Base-by-base conservation (phyloP, 2,888 invertebrate species). In the Drosophila setosimentum region DNA sequence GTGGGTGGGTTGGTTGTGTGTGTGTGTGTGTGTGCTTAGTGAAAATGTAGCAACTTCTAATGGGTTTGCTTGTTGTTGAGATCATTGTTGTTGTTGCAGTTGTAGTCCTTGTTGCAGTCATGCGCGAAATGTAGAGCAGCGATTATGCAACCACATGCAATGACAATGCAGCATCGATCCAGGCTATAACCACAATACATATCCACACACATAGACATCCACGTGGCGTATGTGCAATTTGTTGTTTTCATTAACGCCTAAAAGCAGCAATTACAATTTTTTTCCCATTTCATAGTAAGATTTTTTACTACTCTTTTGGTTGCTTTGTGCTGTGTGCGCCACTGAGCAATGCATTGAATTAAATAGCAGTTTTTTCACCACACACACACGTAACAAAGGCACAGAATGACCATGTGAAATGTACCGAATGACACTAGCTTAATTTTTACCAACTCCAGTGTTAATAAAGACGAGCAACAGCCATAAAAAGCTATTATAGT, bases 21-120 rank as follows among this genome's bases (percentile, higher is more conserved):
- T 68, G 49, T 48, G 33, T 21, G 16, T 53, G 30, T 53, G 10
- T 65, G 57, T 70, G 51, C 33, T 53, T 49, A 66, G 67, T 30
- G 71, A 67, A 81, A 81, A 76, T 76, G 89, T 82, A 70, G 80
- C 87, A 87, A 89, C 89, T 89, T 90, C 84, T 88, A 88, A 89
- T 90, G 89, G 89, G 65, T 82, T 80, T 88, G 78, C 83, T 83
- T 72, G 76, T 74, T 74, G 82, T 70, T 69, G 71, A 67, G 76
- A 69, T 82, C 68, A 67, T 73, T 68, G 66, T 58, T 68, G 64
- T 62, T 76, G 61, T 49, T 62, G 24, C 18, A 62, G 48, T 11
- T 68, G 53, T 30, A 54, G 57, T 33, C 54, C 51, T 49, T 61
- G 66, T n/a, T 78, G 85, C 84, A 83, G 63, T 75, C 80, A 82